These are phyloP conservation scores for Ectemnius cavifrons DNA, from an alignment of 2,888 invertebrate species.

Conservation along the genomic window DNA sequence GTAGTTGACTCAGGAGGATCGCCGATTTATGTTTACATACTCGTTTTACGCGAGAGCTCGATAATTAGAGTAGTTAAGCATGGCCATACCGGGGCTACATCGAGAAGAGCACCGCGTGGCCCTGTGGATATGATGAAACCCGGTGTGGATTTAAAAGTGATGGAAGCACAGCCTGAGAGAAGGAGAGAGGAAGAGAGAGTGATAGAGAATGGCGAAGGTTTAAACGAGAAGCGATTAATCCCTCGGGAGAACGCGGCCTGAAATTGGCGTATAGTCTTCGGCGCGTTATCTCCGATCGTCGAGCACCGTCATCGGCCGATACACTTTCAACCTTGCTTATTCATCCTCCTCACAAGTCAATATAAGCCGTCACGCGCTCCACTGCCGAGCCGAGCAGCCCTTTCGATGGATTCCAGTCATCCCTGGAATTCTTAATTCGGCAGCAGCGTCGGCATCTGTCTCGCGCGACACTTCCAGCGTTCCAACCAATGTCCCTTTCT, in stretches of 20 bases:
- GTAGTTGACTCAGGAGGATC: slow-evolving; percentile 55
- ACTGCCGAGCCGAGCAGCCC: background rate
- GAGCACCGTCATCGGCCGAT: slow-evolving; percentile 61
- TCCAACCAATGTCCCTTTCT: too few species aligned
- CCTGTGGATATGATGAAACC: slow-evolving; percentile 42
- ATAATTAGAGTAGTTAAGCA: slow-evolving; percentile 61
- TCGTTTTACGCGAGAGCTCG: slow-evolving; percentile 63
- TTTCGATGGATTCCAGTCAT: slow-evolving; percentile 13
- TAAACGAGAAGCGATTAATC: slow-evolving; percentile 63
- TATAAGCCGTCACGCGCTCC: slow-evolving; percentile 34
- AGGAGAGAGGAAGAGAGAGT: too few species aligned
- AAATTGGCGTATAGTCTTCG: slow-evolving; percentile 64
- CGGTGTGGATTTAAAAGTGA: slow-evolving; percentile 56
- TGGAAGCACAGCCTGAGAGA: slow-evolving; percentile 41
- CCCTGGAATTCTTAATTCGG: background rate
- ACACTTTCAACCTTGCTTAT: slow-evolving; percentile 57
- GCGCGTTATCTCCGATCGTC: slow-evolving; percentile 60
- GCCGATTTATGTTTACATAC: slow-evolving; percentile 65
- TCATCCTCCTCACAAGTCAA: slow-evolving; percentile 58
- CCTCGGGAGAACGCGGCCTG: slow-evolving; percentile 56
- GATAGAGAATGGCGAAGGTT: slow-evolving; percentile 56
- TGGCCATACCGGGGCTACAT: slow-evolving; percentile 1
- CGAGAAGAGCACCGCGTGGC: slow-evolving; percentile 16
- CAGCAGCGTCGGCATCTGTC: too few species aligned
- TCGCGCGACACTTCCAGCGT: too few species aligned